Evolutionary conservation across 2,797 vertebrate genomes (phyloP).

Genomic region (Scomberomorus guttatus): DNA sequence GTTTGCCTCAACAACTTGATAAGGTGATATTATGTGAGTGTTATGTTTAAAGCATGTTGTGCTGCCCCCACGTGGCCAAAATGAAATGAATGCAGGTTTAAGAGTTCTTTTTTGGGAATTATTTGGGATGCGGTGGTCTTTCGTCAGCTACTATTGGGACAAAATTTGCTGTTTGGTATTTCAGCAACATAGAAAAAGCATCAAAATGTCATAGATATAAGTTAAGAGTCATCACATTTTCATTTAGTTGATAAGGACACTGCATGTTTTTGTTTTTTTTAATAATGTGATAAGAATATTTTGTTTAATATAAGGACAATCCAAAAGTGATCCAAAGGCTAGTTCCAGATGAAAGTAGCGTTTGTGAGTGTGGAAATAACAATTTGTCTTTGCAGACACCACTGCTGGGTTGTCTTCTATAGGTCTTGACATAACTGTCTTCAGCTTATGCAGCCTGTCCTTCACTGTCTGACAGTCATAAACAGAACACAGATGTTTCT

Average conservation of each 20-base stretch:
- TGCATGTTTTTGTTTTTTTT: neutral
- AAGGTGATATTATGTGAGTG: too few relatives aligned
- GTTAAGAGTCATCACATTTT: neutral
- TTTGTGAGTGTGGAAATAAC: neutral
- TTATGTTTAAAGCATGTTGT: too few relatives aligned
- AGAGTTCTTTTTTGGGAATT: neutral
- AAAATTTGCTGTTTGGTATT: neutral
- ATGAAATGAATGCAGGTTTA: neutral
- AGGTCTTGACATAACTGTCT: conserved; percentile 15
- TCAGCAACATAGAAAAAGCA: too few relatives aligned
- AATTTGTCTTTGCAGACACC: neutral
- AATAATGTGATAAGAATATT: too few relatives aligned
- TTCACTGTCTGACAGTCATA: conserved; percentile 40
- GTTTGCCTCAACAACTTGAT: neutral
- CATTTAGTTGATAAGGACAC: neutral
- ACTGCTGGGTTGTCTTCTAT: conserved; percentile 18
- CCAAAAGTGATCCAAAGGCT: too few relatives aligned
- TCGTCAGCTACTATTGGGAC: too few relatives aligned
- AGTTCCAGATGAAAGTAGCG: neutral
- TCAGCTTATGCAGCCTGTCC: neutral
- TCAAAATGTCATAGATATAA: too few relatives aligned
- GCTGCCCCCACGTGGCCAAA: too few relatives aligned
- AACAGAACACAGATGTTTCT: conserved; percentile 52
- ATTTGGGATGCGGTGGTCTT: neutral
- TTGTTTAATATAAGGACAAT: neutral